Evolutionary conservation across 2,113 vertebrate genomes (phyloP), one percentile per base, ranked within the genome.

Genomic region (Eurypyga helias): DNA sequence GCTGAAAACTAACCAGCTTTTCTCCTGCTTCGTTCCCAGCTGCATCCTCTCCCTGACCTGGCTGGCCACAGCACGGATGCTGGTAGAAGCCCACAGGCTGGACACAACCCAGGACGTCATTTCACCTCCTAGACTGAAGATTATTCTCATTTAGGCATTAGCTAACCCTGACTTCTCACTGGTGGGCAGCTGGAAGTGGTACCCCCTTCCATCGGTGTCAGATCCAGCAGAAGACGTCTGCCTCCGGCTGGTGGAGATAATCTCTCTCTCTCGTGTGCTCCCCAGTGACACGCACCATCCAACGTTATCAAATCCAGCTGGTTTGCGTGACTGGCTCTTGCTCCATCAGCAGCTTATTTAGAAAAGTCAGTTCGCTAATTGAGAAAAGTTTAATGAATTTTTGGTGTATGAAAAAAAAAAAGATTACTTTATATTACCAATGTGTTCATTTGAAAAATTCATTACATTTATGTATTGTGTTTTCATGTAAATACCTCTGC

Each of bases 331-430:
- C 86, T 77, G 84, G 83, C 79, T 87, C 61, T 43, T 93, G 95
- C 96, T 89, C 96, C 77, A 69, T 97, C 96, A 94, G 89, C 95
- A 94, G 92, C 95, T 98, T 98, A 97, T 96, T 98, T 98, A 97
- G 96, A 97, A 97, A 98, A 98, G 96, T 97, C 57, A 31, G 81
- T 97, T 97, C 96, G 94, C 85, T 98, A 98, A 98, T 97, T 98
- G 96, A 97, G 97, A 97, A 97, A 98, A 98, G 94, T 96, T 97
- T 98, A 98, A 98, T 98, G 98, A 98, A 98, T 97, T 98, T 98
- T 92, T 81, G 94, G 97, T 87, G 91, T 54, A 93, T 49, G 1
- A 5, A 21, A 71, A 73, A 51, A 72, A 73, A 87, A 85, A 89
- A 77, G 78, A 98, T 97, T 98, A 96, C 95, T 97, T 98, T 87